These are phyloP conservation scores for Menidia beryllina DNA, from an alignment of 2,113 vertebrate genomes.

Conservation along the genomic window DNA sequence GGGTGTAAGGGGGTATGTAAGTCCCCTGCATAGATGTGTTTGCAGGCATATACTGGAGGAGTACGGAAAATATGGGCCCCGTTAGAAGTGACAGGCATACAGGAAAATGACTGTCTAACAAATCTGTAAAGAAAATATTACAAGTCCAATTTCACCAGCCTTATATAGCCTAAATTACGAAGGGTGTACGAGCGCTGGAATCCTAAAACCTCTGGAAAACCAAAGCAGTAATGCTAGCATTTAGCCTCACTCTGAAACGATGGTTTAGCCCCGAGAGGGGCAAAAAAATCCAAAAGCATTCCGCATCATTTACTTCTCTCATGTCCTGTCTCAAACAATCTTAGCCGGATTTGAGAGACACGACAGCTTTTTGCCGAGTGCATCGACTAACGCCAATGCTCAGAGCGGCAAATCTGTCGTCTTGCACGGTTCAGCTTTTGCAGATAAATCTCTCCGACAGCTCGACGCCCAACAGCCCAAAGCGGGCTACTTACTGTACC, in stretches of 20 bases:
- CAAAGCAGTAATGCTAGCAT: background rate
- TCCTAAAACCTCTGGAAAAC: background rate
- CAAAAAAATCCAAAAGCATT: background rate
- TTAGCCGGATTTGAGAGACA: background rate
- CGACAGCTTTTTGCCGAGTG: background rate
- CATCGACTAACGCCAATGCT: background rate
- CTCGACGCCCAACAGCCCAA: background rate
- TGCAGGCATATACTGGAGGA: constrained; percentile 86
- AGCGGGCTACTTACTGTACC: constrained; percentile 84
- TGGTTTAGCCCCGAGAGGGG: too few species aligned
- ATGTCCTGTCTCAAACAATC: background rate
- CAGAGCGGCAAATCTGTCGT: background rate
- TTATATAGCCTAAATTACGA: background rate
- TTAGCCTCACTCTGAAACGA: background rate
- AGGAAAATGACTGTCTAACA: background rate
- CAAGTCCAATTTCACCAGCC: background rate
- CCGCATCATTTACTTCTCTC: background rate
- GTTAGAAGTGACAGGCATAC: background rate
- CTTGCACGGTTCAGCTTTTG: background rate
- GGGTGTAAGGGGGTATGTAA: constrained; percentile 89
- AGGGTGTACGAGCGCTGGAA: background rate
- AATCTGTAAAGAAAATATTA: background rate
- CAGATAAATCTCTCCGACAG: background rate
- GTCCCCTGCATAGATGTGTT: constrained; percentile 90
- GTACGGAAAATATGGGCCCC: background rate